A percentile compares a stretch with the other conserved stretches of the same genome.
Conservation (phyloP, 2,888 invertebrate species). For the Caenorhabditis uteleia region DNA sequence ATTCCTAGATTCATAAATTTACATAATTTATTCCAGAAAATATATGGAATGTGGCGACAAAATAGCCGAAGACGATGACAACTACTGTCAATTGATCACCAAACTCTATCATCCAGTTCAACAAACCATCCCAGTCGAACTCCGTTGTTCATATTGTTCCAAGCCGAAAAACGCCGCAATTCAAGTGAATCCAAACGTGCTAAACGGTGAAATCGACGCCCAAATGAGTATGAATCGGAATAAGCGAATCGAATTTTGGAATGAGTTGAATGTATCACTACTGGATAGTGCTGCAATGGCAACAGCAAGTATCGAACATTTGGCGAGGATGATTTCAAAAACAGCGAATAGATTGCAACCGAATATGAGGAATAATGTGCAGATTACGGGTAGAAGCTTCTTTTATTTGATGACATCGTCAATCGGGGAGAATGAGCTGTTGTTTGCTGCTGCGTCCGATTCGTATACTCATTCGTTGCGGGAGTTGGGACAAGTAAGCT, state of each 20-base stretch:
- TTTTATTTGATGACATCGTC: conserved; percentile 48
- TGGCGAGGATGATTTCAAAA: conserved; percentile 28
- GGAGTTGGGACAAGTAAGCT: conserved; percentile 39
- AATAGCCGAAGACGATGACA: conserved; percentile 32
- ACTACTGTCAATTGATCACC: conserved; percentile 38
- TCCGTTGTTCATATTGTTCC: conserved; percentile 39
- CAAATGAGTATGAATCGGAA: conserved; percentile 62
- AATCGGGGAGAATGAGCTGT: conserved; percentile 30
- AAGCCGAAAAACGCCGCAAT: conserved; percentile 28
- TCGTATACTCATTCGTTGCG: conserved; percentile 33
- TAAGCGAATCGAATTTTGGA: conserved; percentile 45
- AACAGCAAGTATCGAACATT: conserved; percentile 48
- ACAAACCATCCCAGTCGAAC: conserved; percentile 42
- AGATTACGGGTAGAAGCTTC: conserved; percentile 38
- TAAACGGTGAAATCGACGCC: conserved; percentile 50
- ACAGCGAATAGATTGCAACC: conserved; percentile 11
- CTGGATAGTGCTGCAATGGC: conserved; percentile 46
- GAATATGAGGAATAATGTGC: conserved; percentile 18
- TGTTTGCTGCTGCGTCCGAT: conserved; percentile 43
- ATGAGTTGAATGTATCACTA: conserved; percentile 27
- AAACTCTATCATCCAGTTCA: conserved; percentile 35
- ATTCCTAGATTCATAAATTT: no score
- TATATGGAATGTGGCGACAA: conserved; percentile 32
- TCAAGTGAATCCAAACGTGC: conserved; percentile 44
- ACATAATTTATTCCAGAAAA: no score